Base-by-base conservation (phyloP, 2,797 vertebrate species). In the Leucoraja ocellata region DNA sequence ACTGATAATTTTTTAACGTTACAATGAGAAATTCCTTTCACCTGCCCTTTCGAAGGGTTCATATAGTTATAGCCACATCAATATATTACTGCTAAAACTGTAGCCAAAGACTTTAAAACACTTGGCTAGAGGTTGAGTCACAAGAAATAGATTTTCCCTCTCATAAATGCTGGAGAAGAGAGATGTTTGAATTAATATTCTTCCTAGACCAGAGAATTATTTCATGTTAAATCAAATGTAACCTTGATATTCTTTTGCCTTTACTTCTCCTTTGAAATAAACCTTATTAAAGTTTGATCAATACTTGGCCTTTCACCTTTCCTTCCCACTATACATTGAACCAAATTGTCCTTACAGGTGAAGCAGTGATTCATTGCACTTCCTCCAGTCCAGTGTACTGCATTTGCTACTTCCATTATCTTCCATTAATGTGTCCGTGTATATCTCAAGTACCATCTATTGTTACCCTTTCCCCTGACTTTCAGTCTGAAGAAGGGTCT, bases 101-200 rank as follows among this genome's bases (percentile, higher is more conserved):
- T 36, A 91, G 68, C 68, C 21, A 46, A 74, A 91, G 32, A 58
- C 39, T 92, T 74, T 39, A 76, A 92, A 25, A 23, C n/a, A 14
- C 23, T 91, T 65, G 21, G 68, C 16, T 21, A 71, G 36, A 91
- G 71, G 63, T 91, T 91, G n/a, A 21, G 16, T 23, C 11, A 21
- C 65, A 71, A 25, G 63, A 16, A 71, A 90, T 90, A 18, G 21
- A 65, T 39, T 71, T 90, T 91, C 86, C 71, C 84, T 88, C 65
- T 84, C 58, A 71, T 23, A 71, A 39, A 13, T 39, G 68, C 18
- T 71, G 32, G 65, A 91, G 32, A 16, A 23, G 46, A 46, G 46
- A 46, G 65, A 28, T 74, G 71, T 76, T 92, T 54, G 90, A 76
- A 92, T 74, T 13, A 54, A 92, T 76, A 74, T 92, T 92, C 90